Evolutionary conservation across 2,888 invertebrate species (phyloP).

Genomic region (Gortyna flavago): DNA sequence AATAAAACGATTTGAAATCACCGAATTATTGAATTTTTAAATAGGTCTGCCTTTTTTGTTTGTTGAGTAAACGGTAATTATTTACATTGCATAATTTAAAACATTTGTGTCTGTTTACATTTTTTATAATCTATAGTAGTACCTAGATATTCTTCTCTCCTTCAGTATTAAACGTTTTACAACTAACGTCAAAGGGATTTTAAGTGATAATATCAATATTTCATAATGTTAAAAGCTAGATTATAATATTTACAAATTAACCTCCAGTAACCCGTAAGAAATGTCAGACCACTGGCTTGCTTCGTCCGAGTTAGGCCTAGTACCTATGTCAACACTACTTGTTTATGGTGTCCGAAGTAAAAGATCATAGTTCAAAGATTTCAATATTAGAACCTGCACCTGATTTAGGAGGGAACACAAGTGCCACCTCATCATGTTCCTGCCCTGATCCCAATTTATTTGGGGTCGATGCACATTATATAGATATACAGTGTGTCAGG

Average conservation of each 20-base stretch:
- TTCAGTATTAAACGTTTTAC: background rate
- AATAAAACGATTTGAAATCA: slow-evolving; percentile 22
- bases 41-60: slow-evolving; percentile 7
- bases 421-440: background rate
- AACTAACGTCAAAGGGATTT: background rate
- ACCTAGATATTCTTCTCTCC: background rate
- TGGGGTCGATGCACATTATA: too few relatives aligned
- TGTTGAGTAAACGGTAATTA: too few relatives aligned
- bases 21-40: slow-evolving; percentile 18
- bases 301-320: slow-evolving; percentile 1
- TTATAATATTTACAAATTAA: slow-evolving; percentile 54
- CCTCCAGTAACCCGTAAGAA: slow-evolving; percentile 48
- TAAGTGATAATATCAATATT: slow-evolving; percentile 2
- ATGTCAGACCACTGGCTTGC: slow-evolving; percentile 43
- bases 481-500: too few relatives aligned
- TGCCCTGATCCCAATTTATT: too few relatives aligned
- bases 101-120: background rate
- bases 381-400: background rate
- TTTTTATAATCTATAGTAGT: background rate
- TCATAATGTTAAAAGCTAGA: slow-evolving; percentile 17
- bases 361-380: background rate
- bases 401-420: background rate
- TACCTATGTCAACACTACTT: slow-evolving; percentile 12
- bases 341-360: background rate
- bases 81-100: background rate